Conservation (phyloP, 2,113 vertebrate species). For the Neopipo cinnamomea region DNA sequence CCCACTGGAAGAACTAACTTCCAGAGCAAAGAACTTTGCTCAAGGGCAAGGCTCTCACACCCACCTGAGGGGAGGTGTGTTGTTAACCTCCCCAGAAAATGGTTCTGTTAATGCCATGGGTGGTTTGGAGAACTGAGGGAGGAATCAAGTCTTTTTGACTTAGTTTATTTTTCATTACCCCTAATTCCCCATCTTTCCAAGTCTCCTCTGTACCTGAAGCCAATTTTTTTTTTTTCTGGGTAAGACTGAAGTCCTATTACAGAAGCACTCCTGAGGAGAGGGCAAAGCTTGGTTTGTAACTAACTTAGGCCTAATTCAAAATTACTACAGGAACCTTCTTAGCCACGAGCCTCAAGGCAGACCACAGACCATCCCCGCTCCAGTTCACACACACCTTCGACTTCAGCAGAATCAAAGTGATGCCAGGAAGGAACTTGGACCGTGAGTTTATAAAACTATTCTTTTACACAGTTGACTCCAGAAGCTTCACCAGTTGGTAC, state of each 20-base stretch:
- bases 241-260: not conserved
- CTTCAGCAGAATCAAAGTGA: slow-evolving; percentile 39
- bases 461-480: slow-evolving; percentile 59
- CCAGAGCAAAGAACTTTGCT: not conserved
- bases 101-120: not conserved
- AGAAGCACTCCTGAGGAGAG: not conserved
- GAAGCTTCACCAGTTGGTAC: slow-evolving; percentile 51
- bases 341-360: not conserved
- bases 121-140: not conserved
- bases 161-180: not conserved
- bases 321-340: slow-evolving; percentile 27
- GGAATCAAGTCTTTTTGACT: not conserved
- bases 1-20: not conserved
- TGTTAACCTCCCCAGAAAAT: not conserved
- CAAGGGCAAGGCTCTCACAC: not conserved
- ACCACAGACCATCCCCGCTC: not conserved
- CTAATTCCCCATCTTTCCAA: not conserved
- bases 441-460: slow-evolving; percentile 64
- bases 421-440: slow-evolving; percentile 24
- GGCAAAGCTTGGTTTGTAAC: slow-evolving; percentile 14
- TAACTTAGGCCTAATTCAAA: slow-evolving; percentile 22
- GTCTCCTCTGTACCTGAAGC: slow-evolving; percentile 39
- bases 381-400: not conserved
- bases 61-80: not conserved
- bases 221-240: not conserved